These are phyloP conservation scores for Otolemur garnettii DNA, from an alignment of 2,113 vertebrate genomes.

Conservation along the genomic window DNA sequence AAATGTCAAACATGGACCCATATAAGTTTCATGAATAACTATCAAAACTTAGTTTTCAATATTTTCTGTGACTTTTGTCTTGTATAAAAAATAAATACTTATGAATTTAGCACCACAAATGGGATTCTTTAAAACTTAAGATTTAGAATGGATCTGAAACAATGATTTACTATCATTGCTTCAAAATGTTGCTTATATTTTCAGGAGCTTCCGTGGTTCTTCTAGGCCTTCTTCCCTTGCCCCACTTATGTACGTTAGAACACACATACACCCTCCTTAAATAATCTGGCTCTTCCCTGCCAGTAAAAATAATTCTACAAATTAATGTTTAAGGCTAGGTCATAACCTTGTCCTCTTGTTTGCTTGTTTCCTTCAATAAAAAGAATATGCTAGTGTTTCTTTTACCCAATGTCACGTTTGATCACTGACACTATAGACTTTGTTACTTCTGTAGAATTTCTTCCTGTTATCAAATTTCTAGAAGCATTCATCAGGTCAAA, in stretches of 20 bases:
- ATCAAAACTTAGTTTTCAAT: slow-evolving; percentile 2
- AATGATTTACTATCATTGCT: background rate
- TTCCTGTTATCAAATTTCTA: slow-evolving; percentile 2
- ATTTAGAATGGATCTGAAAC: background rate
- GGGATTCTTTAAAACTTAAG: background rate
- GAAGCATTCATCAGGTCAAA: background rate
- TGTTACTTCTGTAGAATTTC: slow-evolving; percentile 12
- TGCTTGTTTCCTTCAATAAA: background rate
- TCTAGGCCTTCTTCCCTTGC: background rate
- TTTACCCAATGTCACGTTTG: background rate
- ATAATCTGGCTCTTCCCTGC: background rate
- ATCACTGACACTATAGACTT: background rate
- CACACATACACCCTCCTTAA: background rate
- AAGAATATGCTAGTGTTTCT: slow-evolving; percentile 26
- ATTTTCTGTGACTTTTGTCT: background rate
- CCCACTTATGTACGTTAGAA: background rate
- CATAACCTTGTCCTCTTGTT: background rate
- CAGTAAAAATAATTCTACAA: slow-evolving; percentile 7
- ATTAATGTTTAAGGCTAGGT: background rate
- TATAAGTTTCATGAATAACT: background rate
- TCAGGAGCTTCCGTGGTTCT: background rate
- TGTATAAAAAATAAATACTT: slow-evolving; percentile 1
- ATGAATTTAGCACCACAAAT: background rate
- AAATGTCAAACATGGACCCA: slow-evolving; percentile 30
- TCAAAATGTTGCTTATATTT: slow-evolving; percentile 5